These are phyloP conservation scores for Protodeltote pygarga DNA, from an alignment of 2,888 invertebrate genomes.

Conservation along the genomic window DNA sequence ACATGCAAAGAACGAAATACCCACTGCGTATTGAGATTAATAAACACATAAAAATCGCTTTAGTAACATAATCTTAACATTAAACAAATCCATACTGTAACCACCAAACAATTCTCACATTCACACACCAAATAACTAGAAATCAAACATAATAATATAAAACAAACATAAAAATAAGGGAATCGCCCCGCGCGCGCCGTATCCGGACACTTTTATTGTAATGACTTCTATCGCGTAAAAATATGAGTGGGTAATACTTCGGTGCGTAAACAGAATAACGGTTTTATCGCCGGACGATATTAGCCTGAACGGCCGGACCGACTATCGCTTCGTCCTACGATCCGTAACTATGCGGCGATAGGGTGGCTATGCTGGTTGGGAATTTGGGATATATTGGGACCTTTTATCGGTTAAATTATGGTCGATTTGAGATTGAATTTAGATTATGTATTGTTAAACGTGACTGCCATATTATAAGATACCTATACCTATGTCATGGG, in stretches of 20 bases:
- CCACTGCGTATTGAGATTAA: too few relatives aligned
- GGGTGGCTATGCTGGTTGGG: background rate
- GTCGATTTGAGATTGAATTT: too few relatives aligned
- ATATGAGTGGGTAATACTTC: conserved; percentile 41
- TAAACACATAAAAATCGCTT: too few relatives aligned
- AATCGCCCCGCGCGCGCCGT: conserved; percentile 19
- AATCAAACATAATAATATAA: conserved; percentile 34
- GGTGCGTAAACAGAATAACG: conserved; percentile 42
- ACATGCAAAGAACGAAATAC: too few relatives aligned
- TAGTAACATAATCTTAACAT: too few relatives aligned
- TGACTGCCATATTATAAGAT: too few relatives aligned
- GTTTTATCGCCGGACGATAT: conserved; percentile 40
- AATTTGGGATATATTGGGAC: background rate
- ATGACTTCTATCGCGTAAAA: conserved; percentile 45
- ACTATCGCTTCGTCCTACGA: conserved; percentile 28
- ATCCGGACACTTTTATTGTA: conserved; percentile 37
- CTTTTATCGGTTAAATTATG: too few relatives aligned
- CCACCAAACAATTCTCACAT: conserved; percentile 7
- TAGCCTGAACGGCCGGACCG: conserved; percentile 26
- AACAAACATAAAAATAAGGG: conserved; percentile 38
- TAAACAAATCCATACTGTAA: too few relatives aligned
- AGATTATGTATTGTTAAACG: too few relatives aligned
- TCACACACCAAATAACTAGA: background rate
- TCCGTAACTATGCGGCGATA: conserved; percentile 2
- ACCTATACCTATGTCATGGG: too few relatives aligned